These are phyloP conservation scores for Anastrepha ludens DNA, from an alignment of 1,140 invertebrate genomes.

Conservation along the genomic window DNA sequence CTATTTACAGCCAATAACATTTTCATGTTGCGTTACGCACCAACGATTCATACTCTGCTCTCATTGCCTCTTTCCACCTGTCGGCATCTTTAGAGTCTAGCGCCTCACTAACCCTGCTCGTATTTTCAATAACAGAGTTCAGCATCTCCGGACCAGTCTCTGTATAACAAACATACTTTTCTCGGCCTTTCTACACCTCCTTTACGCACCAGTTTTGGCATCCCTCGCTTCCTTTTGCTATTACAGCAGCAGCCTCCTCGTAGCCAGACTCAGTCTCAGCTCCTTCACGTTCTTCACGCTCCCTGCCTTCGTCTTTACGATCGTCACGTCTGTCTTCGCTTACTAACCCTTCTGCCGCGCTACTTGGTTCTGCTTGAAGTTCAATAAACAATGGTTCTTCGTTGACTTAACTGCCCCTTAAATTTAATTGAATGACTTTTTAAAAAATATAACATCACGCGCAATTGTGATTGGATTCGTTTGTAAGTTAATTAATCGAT, in stretches of 20 bases:
- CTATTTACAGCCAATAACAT: slow-evolving; percentile 66
- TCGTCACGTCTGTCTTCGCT: background rate
- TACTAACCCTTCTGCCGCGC: background rate
- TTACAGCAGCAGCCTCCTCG: background rate
- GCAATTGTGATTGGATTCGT: slow-evolving; percentile 41
- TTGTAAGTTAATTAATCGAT: slow-evolving; percentile 49
- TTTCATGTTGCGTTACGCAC: slow-evolving; percentile 65
- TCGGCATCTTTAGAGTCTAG: slow-evolving; percentile 54
- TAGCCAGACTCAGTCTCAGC: too few relatives aligned
- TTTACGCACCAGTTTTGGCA: slow-evolving; percentile 51
- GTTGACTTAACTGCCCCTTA: background rate
- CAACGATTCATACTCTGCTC: slow-evolving; percentile 63
- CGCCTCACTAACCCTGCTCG: slow-evolving; percentile 51
- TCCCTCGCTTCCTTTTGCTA: slow-evolving; percentile 54
- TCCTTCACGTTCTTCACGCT: background rate
- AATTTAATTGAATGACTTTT: slow-evolving; percentile 35
- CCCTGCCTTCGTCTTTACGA: background rate
- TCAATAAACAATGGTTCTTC: slow-evolving; percentile 5
- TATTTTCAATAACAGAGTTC: slow-evolving; percentile 41
- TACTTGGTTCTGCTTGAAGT: background rate
- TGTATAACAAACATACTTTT: slow-evolving; percentile 48
- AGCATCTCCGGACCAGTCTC: background rate
- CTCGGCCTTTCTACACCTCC: slow-evolving; percentile 49
- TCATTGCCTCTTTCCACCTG: slow-evolving; percentile 66
- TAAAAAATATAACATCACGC: slow-evolving; percentile 55